Conservation (phyloP, 2,113 vertebrate species). For the Tachuris rubrigastra region DNA sequence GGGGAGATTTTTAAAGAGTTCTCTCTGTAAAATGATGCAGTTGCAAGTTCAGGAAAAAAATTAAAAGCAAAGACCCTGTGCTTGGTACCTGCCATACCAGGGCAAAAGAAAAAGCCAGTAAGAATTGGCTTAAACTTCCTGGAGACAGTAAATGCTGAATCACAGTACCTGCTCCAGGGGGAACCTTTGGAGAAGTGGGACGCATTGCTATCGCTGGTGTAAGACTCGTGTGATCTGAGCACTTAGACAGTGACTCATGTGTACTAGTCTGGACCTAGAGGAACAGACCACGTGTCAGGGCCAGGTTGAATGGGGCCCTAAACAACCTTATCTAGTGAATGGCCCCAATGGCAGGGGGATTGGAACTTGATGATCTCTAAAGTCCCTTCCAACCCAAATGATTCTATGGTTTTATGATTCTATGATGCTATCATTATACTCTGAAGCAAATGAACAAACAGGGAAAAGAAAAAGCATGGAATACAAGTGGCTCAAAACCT, state of each 20-base stretch:
- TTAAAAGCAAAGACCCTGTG: neutral
- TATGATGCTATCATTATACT: neutral
- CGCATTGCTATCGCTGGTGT: neutral
- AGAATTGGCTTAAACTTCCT: conserved; percentile 9
- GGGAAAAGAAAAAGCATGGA: neutral
- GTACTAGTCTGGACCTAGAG: neutral
- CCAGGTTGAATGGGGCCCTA: neutral
- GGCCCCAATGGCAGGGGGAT: neutral
- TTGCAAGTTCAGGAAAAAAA: neutral
- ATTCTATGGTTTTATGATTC: neutral
- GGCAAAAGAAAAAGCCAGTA: neutral
- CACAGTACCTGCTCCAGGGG: neutral
- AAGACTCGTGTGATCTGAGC: neutral
- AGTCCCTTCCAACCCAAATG: neutral
- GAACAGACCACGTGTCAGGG: neutral
- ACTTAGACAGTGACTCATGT: neutral
- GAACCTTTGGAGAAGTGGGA: neutral
- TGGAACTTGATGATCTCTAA: neutral
- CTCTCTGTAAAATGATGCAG: neutral
- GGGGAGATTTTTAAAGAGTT: neutral
- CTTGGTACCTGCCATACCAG: conserved; percentile 9
- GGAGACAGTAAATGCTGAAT: conserved; percentile 10
- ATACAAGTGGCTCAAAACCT: conserved; percentile 26
- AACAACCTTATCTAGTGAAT: neutral
- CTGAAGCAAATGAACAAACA: conserved; percentile 15